Conservation (phyloP, 2,888 invertebrate species). For the Lingula anatina region DNA sequence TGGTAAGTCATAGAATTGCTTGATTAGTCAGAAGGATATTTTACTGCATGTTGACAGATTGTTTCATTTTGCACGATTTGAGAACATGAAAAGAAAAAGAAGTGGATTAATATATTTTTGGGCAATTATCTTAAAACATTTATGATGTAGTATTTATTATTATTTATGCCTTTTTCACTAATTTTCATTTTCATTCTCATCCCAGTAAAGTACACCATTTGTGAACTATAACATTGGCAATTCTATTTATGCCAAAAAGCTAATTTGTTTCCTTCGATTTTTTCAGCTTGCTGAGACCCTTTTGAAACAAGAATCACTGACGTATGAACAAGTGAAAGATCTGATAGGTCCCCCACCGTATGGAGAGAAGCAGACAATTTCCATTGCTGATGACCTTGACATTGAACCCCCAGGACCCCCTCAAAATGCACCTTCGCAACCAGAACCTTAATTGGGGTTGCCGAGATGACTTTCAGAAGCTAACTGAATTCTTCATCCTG, state of each 20-base stretch:
- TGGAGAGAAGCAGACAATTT: constrained; percentile 53
- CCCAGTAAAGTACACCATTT: too few relatives aligned
- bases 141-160: too few relatives aligned
- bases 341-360: constrained; percentile 86
- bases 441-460: too few relatives aligned
- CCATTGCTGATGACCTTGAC: constrained; percentile 6
- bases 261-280: constrained; percentile 1
- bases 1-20: constrained; percentile 19
- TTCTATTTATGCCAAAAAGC: background rate
- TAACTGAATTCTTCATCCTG: too few relatives aligned
- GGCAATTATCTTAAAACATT: too few relatives aligned
- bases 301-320: constrained; percentile 53
- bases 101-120: too few relatives aligned
- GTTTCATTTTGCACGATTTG: background rate
- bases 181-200: too few relatives aligned
- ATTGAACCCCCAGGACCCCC: too few relatives aligned
- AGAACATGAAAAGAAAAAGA: too few relatives aligned
- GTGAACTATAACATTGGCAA: background rate
- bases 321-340: constrained; percentile 67
- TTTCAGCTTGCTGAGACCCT: constrained; percentile 50
- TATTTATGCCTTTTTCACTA: too few relatives aligned
- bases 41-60: background rate
- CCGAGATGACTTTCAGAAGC: too few relatives aligned
- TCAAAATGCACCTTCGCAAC: too few relatives aligned
- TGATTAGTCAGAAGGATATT: background rate